Percentiles rank a stretch among this genome's conserved stretches.
Evolutionary conservation across 2,113 vertebrate species (phyloP).

Genomic region (Poeciliopsis turrubarensis): DNA sequence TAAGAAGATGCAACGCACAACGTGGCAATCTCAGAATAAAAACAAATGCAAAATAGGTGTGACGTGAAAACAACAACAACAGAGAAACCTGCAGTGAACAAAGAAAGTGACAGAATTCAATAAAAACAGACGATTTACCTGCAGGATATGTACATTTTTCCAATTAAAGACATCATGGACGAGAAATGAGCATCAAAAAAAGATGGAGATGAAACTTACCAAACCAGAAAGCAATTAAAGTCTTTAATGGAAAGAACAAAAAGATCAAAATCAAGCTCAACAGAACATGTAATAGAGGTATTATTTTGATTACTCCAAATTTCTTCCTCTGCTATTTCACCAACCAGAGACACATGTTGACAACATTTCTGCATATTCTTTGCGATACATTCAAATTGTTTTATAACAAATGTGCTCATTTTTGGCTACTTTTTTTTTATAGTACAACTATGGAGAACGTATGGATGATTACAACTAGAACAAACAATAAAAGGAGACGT

Average conservation of each 20-base stretch:
- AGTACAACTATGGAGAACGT: background rate
- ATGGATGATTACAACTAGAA: background rate
- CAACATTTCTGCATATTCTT: background rate
- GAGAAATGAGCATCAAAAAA: background rate
- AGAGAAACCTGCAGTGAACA: background rate
- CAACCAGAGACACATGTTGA: background rate
- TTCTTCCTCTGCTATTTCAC: background rate
- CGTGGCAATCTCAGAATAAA: background rate
- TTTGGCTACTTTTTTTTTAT: background rate
- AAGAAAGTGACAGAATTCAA: background rate
- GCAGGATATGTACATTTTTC: background rate
- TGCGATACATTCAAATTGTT: too few species aligned
- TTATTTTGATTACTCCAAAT: background rate
- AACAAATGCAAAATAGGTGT: background rate
- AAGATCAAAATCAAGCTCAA: background rate
- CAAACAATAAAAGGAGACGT: background rate
- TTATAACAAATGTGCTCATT: background rate
- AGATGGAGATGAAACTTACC: background rate
- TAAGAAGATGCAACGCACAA: background rate
- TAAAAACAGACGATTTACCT: background rate
- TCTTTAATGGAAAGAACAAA: background rate
- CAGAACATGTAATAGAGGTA: background rate
- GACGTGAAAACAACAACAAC: background rate
- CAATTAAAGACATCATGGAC: background rate
- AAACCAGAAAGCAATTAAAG: background rate